Conservation (phyloP, 2,797 vertebrate species). For the Ctenopoma kingsleyae region DNA sequence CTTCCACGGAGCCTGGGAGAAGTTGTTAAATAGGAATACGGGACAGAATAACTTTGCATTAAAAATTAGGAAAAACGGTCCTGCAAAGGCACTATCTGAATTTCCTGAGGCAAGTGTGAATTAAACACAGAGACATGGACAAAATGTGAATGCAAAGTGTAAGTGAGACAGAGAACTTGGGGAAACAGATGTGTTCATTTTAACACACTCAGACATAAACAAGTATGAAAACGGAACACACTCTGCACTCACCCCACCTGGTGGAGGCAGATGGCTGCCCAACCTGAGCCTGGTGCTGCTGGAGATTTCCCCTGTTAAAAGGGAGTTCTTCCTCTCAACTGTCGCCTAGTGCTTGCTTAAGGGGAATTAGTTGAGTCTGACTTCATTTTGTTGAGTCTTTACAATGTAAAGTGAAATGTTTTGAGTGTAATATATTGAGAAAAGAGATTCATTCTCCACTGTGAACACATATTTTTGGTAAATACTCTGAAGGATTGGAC, state of each 20-base stretch:
- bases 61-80: constrained; percentile 42
- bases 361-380: no score
- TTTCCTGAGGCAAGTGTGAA: constrained; percentile 45
- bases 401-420: no score
- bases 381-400: no score
- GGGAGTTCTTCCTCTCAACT: background rate
- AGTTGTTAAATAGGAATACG: constrained; percentile 42
- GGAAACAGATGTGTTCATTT: background rate
- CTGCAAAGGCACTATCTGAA: constrained; percentile 33
- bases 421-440: no score
- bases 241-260: background rate
- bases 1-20: constrained; percentile 27
- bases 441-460: no score
- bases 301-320: no score
- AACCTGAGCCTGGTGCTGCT: no score
- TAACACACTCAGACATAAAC: constrained; percentile 1
- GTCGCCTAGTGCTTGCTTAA: no score
- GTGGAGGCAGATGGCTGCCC: no score
- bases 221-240: background rate
- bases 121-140: constrained; percentile 35
- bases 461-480: no score
- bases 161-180: background rate
- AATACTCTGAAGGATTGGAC: no score
- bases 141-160: constrained; percentile 23
- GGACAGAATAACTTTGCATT: constrained; percentile 51